phyloP scores from a whole-genome alignment of 2,888 invertebrate species.

The Caenorhabditis macrosperma region DNA sequence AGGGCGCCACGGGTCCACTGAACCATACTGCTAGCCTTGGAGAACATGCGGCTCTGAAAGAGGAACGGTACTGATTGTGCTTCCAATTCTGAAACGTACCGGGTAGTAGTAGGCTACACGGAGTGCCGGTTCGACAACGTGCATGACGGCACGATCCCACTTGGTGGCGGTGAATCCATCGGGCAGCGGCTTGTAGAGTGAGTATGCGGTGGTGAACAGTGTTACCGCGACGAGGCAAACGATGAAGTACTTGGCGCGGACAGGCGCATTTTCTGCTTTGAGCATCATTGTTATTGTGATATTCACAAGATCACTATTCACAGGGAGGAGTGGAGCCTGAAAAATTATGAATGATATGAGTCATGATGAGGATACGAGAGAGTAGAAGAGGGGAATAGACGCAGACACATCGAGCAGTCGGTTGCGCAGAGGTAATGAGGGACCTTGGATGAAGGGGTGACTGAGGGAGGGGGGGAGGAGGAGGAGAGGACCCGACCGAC shows the following conservation, averaged over 20 bases:
- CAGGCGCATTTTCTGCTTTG: conserved; percentile 14
- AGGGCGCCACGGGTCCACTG: conserved; percentile 68
- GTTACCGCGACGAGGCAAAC: conserved; percentile 13
- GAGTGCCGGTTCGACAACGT: conserved; percentile 69
- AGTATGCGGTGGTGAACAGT: conserved; percentile 23
- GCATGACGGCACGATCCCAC: conserved; percentile 68
- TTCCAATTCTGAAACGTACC: conserved; percentile 57
- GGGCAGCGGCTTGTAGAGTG: conserved; percentile 68
- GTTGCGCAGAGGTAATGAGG: conserved; percentile 14
- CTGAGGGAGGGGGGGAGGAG: not conserved
- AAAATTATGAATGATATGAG: not conserved
- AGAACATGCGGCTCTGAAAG: conserved; percentile 66
- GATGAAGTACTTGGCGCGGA: conserved; percentile 14
- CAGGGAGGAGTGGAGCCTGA: conserved; percentile 9
- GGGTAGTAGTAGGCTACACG: conserved; percentile 72
- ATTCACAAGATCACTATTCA: conserved; percentile 44
- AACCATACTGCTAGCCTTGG: conserved; percentile 64
- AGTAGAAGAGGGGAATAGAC: not conserved
- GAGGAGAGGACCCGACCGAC: not conserved
- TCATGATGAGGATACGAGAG: not conserved
- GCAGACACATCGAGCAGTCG: not conserved
- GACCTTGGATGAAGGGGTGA: not conserved
- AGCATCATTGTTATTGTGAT: conserved; percentile 32
- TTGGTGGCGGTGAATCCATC: conserved; percentile 62
- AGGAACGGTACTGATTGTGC: too few relatives aligned